A percentile compares a stretch with the other conserved stretches of the same genome.
These are phyloP conservation scores for Pongo abelii DNA, from an alignment of 2,113 vertebrate species.

Conservation along the genomic window DNA sequence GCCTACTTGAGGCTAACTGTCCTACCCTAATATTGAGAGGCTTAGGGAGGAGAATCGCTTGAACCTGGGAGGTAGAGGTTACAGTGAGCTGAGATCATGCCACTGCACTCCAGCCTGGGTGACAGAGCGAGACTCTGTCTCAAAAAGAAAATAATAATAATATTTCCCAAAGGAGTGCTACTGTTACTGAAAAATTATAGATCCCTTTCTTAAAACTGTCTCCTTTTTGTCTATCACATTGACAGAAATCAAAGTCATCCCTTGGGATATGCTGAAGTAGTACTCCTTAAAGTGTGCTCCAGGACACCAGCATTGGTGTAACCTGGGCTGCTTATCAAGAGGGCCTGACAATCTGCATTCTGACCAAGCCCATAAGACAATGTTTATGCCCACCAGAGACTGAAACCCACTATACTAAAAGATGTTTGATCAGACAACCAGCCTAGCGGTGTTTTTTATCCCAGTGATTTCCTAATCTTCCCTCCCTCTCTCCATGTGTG, in stretches of 20 bases:
- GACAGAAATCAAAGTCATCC: not conserved
- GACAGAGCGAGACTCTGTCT: too few species aligned
- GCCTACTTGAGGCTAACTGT: not conserved
- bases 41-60: too few species aligned
- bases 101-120: too few species aligned
- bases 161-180: not conserved
- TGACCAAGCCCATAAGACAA: not conserved
- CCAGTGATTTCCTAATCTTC: not conserved
- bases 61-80: too few species aligned
- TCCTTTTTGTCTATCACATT: not conserved
- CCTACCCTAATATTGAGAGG: not conserved
- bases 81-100: too few species aligned
- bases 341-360: not conserved
- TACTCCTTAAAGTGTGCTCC: not conserved
- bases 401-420: conserved; percentile 3
- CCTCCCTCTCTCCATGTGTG: not conserved
- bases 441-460: not conserved
- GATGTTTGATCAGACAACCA: not conserved
- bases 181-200: not conserved
- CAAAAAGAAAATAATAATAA: too few species aligned
- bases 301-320: not conserved
- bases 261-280: not conserved
- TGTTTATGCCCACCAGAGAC: not conserved
- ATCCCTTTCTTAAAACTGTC: not conserved
- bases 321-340: not conserved